Evolutionary conservation across 2,113 vertebrate species (phyloP), one percentile per base, ranked within the genome.

Genomic region (Vulpes ferrilata): DNA sequence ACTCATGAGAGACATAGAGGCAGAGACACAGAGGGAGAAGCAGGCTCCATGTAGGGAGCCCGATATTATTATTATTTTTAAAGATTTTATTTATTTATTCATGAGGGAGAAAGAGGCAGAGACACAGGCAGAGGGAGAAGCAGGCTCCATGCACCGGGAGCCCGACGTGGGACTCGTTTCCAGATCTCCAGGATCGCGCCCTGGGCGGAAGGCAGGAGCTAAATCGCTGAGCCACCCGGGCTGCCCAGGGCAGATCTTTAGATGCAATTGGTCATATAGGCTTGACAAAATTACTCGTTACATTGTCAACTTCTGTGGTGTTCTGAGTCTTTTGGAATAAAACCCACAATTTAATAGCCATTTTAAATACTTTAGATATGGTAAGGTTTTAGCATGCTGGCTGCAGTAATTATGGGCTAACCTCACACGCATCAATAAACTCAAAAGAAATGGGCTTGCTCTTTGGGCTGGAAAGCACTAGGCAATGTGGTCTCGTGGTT

Each of bases 361-460:
- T 35, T 89, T 97, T 19, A 89, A 53, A 69, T 73, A 35, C 85
- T 93, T 73, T 10, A 3, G 11, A 73, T 59, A 38, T 80, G 35
- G 23, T 90, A 2, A 0, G 43, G 23, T 85, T 93, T 93, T 92
- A 64, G 23, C 57, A 22, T 80, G 19, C 65, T 76, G 93, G 11
- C 62, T 83, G 35, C 32, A 71, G 32, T 89, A 59, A 88, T 64
- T 79, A 25, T 38, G 51, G n/a, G n/a, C 32, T 90, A 38, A 27
- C 16, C 7, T 81, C 57, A 67, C 53, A 62, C 55, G 82, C 78
- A 67, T 96, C 67, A 57, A 2, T 93, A 22, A 60, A 16, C 32
- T 93, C 27, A 3, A 89, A 96, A 74, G 25, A 92, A 90, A 57
- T 59, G 60, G n/a, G 1, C 94, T 89, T 96, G 71, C 86, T 51